Evolutionary conservation across 2,113 vertebrate species (phyloP), one percentile per base, ranked within the genome.

Genomic region (Cynocephalus volans): DNA sequence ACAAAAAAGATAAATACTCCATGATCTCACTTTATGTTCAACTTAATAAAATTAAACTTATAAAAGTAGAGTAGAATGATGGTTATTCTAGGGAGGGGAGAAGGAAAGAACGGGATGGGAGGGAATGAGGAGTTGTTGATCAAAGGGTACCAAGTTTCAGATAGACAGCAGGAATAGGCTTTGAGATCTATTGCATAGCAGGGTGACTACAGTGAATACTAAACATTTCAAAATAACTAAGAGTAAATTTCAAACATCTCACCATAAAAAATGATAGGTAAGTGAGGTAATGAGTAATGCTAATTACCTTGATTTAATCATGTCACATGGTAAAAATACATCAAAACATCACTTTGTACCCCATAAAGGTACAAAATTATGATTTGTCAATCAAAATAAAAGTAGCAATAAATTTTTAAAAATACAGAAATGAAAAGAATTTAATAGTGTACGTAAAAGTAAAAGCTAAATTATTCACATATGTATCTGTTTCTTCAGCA

Each of bases 401-500:
- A 33, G 6, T 73, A 73, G 45, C 48, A 8, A 10, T 70, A 70
- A n/a, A 36, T 73, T 73, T 73, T 41, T 41, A 41, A 45, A 26
- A 73, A 73, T 33, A 33, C 5, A 26, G 14, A 26, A 21, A 70
- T 69, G 24, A 70, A 72, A 69, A 67, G 54, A 93, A 73, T 45
- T 62, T 54, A 96, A 76, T 84, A 79, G 31, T 41, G 28, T 45
- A 23, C 23, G 60, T 85, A 90, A 89, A 95, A 82, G 10, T 48
- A 6, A 85, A 97, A 83, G 21, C 36, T 77, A 81, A 77, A 62
- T 94, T 90, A 88, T 77, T 93, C 60, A 87, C 41, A 81, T 36
- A 50, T 79, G 41, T 41, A 36, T 6, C 48, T 86, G 17, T 45
- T 89, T 60, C 65, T 17, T 90, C 81, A 62, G 1, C 1, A 52